These are phyloP conservation scores for Caradrina kadenii DNA, from an alignment of 2,888 invertebrate species.

Conservation along the genomic window DNA sequence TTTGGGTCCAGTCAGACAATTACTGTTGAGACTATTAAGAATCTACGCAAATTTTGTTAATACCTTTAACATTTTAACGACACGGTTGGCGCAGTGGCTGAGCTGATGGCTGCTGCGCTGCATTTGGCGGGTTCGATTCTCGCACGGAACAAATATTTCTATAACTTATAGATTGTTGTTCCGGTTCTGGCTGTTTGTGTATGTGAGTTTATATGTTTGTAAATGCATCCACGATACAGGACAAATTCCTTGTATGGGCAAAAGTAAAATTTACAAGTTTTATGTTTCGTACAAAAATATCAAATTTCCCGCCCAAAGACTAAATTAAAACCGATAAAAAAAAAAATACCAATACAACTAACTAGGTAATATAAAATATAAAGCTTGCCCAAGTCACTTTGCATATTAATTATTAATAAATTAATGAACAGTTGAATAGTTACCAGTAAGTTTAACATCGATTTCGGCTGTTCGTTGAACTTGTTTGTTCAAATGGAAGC, in stretches of 20 bases:
- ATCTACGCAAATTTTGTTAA: neutral
- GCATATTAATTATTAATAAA: conserved; percentile 1
- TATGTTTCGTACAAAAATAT: neutral
- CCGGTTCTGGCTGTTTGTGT: too few relatives aligned
- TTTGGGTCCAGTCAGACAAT: neutral
- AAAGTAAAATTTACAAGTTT: neutral
- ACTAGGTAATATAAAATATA: neutral
- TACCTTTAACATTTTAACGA: neutral
- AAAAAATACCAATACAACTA: neutral
- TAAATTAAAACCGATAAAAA: neutral
- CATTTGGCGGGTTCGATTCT: too few relatives aligned
- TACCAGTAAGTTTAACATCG: conserved; percentile 36
- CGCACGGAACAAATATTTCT: too few relatives aligned
- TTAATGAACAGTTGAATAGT: conserved; percentile 28
- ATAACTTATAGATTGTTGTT: too few relatives aligned
- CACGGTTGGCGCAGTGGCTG: too few relatives aligned
- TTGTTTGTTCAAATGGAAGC: conserved; percentile 74
- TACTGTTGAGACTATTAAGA: neutral
- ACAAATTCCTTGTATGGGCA: too few relatives aligned
- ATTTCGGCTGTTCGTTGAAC: conserved; percentile 77
- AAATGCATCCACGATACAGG: too few relatives aligned
- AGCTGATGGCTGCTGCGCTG: too few relatives aligned
- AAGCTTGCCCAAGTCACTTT: conserved; percentile 3
- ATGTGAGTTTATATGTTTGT: too few relatives aligned
- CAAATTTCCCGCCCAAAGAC: neutral